Percentiles rank a stretch among this genome's conserved stretches.
Evolutionary conservation across 64 coral and sea anemone genomes (phyloP).

Genomic region (Stylophora pistillata): DNA sequence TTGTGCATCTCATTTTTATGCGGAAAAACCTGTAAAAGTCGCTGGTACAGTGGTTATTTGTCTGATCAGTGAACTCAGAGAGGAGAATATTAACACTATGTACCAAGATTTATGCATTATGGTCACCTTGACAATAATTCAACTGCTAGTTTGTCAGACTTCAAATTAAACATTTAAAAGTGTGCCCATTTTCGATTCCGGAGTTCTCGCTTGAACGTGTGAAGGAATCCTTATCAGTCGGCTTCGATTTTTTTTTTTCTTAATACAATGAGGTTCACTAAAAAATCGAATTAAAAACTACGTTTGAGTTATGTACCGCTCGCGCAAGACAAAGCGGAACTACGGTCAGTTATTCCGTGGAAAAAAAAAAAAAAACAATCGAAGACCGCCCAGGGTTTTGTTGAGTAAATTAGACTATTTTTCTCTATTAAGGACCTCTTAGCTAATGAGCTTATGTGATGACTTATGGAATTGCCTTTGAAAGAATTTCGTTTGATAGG

Average conservation of each 20-base stretch:
- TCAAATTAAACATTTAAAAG: not conserved
- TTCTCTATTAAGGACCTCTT: constrained; percentile 47
- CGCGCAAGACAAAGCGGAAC: not conserved
- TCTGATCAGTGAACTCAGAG: too few relatives aligned
- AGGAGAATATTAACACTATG: too few relatives aligned
- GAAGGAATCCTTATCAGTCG: not conserved
- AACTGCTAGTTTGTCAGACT: too few relatives aligned
- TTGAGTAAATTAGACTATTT: constrained; percentile 54
- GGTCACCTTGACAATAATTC: too few relatives aligned
- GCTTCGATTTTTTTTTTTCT: not conserved
- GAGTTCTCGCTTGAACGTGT: not conserved
- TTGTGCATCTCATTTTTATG: too few relatives aligned
- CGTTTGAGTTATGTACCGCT: not conserved
- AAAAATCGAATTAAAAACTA: not conserved
- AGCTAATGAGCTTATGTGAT: constrained; percentile 51
- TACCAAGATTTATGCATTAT: too few relatives aligned
- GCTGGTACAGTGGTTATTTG: too few relatives aligned
- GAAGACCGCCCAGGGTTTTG: constrained; percentile 46
- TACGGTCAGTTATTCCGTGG: constrained; percentile 41
- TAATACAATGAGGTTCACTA: not conserved
- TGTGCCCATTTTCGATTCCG: not conserved
- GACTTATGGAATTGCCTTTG: constrained; percentile 31
- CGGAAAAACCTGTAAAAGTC: too few relatives aligned
- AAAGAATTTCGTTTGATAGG: constrained; percentile 36
- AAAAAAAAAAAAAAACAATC: constrained; percentile 30